Conservation (phyloP, 2,888 invertebrate species). For the Gortyna flavago region DNA sequence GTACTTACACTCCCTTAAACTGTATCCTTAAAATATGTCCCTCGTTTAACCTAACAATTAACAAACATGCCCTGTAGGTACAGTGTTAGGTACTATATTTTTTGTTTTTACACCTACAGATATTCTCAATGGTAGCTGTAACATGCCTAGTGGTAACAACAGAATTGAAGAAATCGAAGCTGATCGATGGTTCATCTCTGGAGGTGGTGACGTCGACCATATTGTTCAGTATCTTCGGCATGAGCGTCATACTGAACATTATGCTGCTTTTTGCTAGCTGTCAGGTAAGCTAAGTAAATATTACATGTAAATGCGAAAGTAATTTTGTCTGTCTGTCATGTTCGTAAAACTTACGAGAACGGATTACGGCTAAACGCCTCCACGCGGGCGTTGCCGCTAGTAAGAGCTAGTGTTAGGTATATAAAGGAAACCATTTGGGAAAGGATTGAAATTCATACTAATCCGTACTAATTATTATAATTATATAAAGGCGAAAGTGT, state of each 20-base stretch:
- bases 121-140: constrained; percentile 78
- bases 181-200: constrained; percentile 74
- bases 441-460: neutral
- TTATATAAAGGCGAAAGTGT: too few relatives aligned
- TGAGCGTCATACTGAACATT: constrained; percentile 84
- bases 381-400: neutral
- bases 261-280: constrained; percentile 82
- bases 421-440: neutral
- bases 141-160: constrained; percentile 80
- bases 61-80: too few relatives aligned
- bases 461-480: too few relatives aligned
- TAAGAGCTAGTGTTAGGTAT: neutral
- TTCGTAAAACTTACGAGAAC: neutral
- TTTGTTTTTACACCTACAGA: constrained; percentile 66
- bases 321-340: neutral
- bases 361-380: neutral
- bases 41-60: too few relatives aligned
- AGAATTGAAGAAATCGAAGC: constrained; percentile 75
- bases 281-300: constrained; percentile 74
- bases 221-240: constrained; percentile 84
- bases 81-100: too few relatives aligned
- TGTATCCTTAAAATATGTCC: too few relatives aligned
- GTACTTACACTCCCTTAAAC: too few relatives aligned
- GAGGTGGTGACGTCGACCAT: constrained; percentile 82
- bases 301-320: neutral